Evolutionary conservation across 2,888 invertebrate species (phyloP).

Genomic region (Drosophila neutralis): DNA sequence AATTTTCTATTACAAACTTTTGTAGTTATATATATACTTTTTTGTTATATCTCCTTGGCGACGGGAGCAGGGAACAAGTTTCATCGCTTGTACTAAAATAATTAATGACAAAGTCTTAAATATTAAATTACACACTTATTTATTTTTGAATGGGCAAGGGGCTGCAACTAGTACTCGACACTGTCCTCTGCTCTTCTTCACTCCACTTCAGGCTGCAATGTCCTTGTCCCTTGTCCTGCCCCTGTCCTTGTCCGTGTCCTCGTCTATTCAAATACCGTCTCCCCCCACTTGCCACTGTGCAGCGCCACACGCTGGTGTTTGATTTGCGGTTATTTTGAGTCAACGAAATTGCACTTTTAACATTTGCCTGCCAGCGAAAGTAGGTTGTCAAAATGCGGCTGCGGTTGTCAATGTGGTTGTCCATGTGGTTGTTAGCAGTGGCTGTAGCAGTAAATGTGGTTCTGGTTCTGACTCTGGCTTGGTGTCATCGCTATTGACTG

Average conservation of each 20-base stretch:
- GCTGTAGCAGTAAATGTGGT: conserved; percentile 1
- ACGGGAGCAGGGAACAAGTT: conserved; percentile 42
- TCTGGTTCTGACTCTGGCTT: conserved; percentile 14
- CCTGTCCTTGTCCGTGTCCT: conserved; percentile 60
- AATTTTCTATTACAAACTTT: conserved; percentile 24
- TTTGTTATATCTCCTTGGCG: conserved; percentile 25
- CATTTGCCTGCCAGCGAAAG: conserved; percentile 49
- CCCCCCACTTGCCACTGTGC: conserved; percentile 25
- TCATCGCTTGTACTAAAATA: conserved; percentile 64
- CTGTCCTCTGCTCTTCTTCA: conserved; percentile 31
- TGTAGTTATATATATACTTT: background rate
- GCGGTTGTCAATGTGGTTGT: background rate
- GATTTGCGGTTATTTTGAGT: conserved; percentile 80
- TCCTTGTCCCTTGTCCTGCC: conserved; percentile 61
- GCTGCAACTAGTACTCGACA: conserved; percentile 44
- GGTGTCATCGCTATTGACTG: conserved; percentile 32
- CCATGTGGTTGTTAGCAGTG: background rate
- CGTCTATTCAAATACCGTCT: conserved; percentile 70
- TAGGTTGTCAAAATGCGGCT: conserved; percentile 18
- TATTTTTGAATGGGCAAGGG: conserved; percentile 56
- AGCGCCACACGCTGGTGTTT: conserved; percentile 73
- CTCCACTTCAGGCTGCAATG: conserved; percentile 56
- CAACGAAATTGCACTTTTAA: conserved; percentile 77
- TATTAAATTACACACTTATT: conserved; percentile 80
- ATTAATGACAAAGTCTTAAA: conserved; percentile 77